Conservation (phyloP, 64 coral and sea anemone species). For the Stichodactyla mertensii region DNA sequence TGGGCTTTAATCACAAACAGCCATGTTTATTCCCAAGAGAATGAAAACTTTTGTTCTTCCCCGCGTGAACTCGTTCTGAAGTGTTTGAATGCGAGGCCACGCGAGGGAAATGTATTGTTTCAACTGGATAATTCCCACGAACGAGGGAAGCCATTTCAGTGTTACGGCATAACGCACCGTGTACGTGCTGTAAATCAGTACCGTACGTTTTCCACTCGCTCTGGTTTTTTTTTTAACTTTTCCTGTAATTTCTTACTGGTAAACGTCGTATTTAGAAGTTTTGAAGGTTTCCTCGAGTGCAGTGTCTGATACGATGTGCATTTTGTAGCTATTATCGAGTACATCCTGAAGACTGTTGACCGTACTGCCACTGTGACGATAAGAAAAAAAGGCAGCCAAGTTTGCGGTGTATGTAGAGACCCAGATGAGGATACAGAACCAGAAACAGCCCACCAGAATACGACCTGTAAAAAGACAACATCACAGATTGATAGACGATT, state of each 20-base stretch:
- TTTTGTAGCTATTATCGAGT: constrained; percentile 41
- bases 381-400: constrained; percentile 63
- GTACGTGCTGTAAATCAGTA: too few species aligned
- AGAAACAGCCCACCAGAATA: constrained; percentile 61
- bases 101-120: too few species aligned
- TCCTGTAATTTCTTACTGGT: constrained; percentile 8
- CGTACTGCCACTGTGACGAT: constrained; percentile 29
- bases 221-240: background rate
- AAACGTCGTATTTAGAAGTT: constrained; percentile 38
- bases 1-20: too few species aligned
- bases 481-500: background rate
- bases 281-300: constrained; percentile 51
- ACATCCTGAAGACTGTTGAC: constrained; percentile 54
- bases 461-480: constrained; percentile 35
- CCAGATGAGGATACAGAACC: constrained; percentile 85
- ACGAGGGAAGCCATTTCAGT: too few species aligned
- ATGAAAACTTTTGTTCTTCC: too few species aligned
- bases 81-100: too few species aligned
- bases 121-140: too few species aligned
- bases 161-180: too few species aligned
- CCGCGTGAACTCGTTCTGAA: too few species aligned
- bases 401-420: constrained; percentile 82
- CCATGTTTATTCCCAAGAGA: too few species aligned
- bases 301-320: constrained; percentile 47
- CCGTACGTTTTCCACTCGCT: too few species aligned